Evolutionary conservation across 2,797 vertebrate genomes (phyloP).

Genomic region (Arremon aurantiirostris): DNA sequence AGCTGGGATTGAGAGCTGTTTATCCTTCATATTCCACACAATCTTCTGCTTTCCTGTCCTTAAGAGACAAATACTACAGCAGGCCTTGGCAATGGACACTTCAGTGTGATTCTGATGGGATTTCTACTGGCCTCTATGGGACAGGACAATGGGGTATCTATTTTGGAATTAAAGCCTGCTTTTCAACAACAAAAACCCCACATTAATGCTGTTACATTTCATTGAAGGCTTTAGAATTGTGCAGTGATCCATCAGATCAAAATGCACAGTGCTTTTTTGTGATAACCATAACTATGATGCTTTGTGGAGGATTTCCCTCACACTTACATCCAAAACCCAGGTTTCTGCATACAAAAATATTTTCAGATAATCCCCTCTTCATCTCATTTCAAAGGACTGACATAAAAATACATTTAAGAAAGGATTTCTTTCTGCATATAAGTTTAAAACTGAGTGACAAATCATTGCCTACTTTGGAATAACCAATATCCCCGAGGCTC

Average conservation of each 20-base stretch:
- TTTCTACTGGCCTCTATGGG: not conserved
- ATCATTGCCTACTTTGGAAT: not conserved
- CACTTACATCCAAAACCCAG: not conserved
- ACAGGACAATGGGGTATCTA: not conserved
- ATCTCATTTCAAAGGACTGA: not conserved
- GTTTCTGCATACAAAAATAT: not conserved
- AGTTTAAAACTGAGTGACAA: not conserved
- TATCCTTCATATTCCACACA: not conserved
- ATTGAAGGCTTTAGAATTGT: not conserved
- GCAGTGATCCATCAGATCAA: not conserved
- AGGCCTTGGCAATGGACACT: not conserved
- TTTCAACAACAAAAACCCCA: not conserved
- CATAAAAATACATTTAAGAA: rapidly evolving
- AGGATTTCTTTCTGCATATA: rapidly evolving
- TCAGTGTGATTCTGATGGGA: not conserved
- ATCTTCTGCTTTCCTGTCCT: not conserved
- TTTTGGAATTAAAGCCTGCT: not conserved
- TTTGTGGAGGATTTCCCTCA: not conserved
- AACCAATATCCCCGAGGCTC: not conserved
- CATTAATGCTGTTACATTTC: not conserved
- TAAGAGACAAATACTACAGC: not conserved
- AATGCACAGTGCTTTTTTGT: not conserved
- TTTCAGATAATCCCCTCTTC: not conserved
- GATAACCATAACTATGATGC: not conserved
- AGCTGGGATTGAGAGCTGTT: not conserved